A percentile compares a stretch with the other conserved stretches of the same genome.
Evolutionary conservation across 2,888 invertebrate genomes (phyloP).

Genomic region (Euproctis similis): DNA sequence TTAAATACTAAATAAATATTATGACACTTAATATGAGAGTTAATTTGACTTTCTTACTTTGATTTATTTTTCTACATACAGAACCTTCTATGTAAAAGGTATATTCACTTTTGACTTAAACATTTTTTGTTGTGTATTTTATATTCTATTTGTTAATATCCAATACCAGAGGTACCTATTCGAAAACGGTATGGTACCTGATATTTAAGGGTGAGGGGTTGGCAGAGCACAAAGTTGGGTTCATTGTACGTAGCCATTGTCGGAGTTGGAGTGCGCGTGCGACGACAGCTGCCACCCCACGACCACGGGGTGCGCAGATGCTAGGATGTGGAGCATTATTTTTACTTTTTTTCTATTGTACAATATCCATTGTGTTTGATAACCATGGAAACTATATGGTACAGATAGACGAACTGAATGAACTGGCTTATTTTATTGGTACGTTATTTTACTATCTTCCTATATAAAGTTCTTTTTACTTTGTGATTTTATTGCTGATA

Average conservation of each 20-base stretch:
- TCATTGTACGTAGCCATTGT: slow-evolving; percentile 69
- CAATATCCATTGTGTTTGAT: slow-evolving; percentile 27
- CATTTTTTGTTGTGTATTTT: slow-evolving; percentile 6
- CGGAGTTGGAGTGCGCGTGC: slow-evolving; percentile 56
- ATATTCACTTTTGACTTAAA: background rate
- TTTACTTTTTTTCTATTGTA: slow-evolving; percentile 30
- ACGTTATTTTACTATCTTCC: too few species aligned
- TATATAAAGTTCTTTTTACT: too few species aligned
- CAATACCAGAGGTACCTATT: slow-evolving; percentile 17
- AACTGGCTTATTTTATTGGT: too few species aligned
- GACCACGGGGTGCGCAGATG: slow-evolving; percentile 57
- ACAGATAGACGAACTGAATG: too few species aligned
- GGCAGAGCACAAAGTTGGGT: slow-evolving; percentile 42
- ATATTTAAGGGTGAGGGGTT: slow-evolving; percentile 42
- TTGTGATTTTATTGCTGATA: too few species aligned
- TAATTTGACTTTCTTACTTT: too few species aligned
- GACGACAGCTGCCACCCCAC: slow-evolving; percentile 49
- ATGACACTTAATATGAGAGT: too few species aligned
- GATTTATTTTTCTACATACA: too few species aligned
- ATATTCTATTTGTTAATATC: slow-evolving; percentile 5
- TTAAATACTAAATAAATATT: too few species aligned
- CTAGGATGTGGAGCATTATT: slow-evolving; percentile 27
- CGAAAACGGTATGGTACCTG: slow-evolving; percentile 39
- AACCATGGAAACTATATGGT: too few species aligned
- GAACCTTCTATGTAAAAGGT: too few species aligned